These are phyloP conservation scores for Drosophila chauvacae DNA, from an alignment of 1,140 invertebrate genomes.

Conservation along the genomic window DNA sequence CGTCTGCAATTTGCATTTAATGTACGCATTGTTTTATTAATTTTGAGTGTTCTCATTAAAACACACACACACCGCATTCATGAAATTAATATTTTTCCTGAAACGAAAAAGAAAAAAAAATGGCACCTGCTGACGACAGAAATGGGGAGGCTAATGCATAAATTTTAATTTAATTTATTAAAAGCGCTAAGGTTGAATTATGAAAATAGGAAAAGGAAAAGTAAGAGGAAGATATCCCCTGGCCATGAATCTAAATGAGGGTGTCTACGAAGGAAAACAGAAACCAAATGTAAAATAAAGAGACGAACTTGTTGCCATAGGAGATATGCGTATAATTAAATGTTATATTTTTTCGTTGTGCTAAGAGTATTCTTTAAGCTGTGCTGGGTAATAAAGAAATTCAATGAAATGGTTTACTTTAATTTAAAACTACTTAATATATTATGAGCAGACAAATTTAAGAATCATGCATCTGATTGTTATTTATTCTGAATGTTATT, in stretches of 20 bases:
- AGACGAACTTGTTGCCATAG: background rate
- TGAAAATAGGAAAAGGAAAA: conserved; percentile 2
- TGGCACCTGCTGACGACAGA: conserved; percentile 13
- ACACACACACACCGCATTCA: conserved; percentile 63
- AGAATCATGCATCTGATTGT: no score
- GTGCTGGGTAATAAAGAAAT: background rate
- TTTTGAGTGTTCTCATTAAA: conserved; percentile 78
- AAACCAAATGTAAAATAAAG: conserved; percentile 20
- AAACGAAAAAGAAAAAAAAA: conserved; percentile 2
- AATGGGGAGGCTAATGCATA: conserved; percentile 38
- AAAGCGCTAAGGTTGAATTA: conserved; percentile 7
- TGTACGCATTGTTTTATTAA: conserved; percentile 81
- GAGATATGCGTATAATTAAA: background rate
- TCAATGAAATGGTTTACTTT: background rate
- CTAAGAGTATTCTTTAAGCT: background rate
- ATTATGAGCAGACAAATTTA: no score
- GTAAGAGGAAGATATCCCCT: background rate
- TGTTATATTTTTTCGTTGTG: background rate
- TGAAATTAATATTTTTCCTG: conserved; percentile 67
- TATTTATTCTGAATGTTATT: no score
- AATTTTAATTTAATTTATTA: conserved; percentile 44
- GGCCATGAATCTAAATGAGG: conserved; percentile 24
- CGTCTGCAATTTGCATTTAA: conserved; percentile 78
- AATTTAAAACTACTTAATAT: background rate
- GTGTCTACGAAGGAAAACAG: background rate